Conservation (phyloP, 2,113 vertebrate species). For the Acanthisitta chloris region DNA sequence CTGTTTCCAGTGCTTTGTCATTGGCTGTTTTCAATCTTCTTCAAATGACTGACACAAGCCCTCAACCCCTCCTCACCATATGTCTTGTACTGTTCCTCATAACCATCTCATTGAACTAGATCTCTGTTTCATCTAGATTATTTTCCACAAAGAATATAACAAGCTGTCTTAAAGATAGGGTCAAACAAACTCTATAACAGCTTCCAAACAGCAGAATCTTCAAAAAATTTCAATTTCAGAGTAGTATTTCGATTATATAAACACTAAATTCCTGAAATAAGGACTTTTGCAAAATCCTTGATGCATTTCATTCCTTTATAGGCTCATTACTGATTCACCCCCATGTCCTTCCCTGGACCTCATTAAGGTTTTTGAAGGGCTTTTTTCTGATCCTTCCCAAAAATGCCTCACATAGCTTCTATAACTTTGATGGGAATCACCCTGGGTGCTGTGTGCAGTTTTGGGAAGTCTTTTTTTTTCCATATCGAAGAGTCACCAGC, state of each 20-base stretch:
- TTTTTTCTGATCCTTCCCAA: not conserved
- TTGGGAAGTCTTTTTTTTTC: not conserved
- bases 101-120: not conserved
- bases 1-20: not conserved
- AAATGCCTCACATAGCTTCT: not conserved
- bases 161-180: not conserved
- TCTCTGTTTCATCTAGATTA: not conserved
- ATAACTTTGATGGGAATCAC: not conserved
- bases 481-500: not conserved
- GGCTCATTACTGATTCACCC: not conserved
- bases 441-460: not conserved
- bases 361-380: rapidly evolving
- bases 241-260: not conserved
- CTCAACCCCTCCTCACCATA: not conserved
- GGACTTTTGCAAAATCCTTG: not conserved
- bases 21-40: not conserved
- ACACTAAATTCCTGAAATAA: not conserved
- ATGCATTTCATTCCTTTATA: not conserved
- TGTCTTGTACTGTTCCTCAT: not conserved
- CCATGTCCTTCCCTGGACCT: not conserved
- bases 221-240: not conserved
- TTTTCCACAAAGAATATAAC: not conserved
- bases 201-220: not conserved
- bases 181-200: not conserved
- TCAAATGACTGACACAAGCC: not conserved